A percentile compares a stretch with the other conserved stretches of the same genome.
Conservation (phyloP, 2,888 invertebrate genomes). For the Tetragonisca angustula region DNA sequence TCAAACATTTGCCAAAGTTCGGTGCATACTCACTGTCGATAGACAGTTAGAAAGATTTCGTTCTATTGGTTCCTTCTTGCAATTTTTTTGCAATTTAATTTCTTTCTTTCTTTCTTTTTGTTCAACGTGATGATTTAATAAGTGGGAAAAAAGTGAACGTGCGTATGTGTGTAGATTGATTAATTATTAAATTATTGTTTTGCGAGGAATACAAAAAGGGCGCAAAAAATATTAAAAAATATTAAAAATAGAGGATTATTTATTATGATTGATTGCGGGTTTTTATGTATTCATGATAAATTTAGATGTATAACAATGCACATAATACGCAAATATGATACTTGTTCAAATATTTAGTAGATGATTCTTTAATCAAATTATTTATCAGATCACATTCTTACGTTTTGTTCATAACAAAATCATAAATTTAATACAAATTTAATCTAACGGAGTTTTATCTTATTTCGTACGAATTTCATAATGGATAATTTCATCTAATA, state of each 20-base stretch:
- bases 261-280: too few relatives aligned
- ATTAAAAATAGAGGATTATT: too few relatives aligned
- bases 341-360: too few relatives aligned
- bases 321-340: too few relatives aligned
- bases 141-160: neutral
- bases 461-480: neutral
- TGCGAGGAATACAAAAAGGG: too few relatives aligned
- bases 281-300: too few relatives aligned
- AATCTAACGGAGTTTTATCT: neutral
- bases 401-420: neutral
- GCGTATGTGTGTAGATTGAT: neutral
- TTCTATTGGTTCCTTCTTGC: neutral
- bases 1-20: constrained; percentile 25
- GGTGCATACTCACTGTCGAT: neutral
- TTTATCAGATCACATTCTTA: too few relatives aligned
- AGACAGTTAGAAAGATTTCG: neutral
- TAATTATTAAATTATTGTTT: neutral
- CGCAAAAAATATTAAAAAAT: too few relatives aligned
- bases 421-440: neutral
- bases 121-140: neutral
- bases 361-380: too few relatives aligned
- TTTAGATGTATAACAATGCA: too few relatives aligned
- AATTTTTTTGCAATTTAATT: neutral
- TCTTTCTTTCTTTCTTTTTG: too few relatives aligned
- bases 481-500: neutral